Evolutionary conservation across 2,113 vertebrate genomes (phyloP).

Genomic region (Beaufortia kweichowensis): DNA sequence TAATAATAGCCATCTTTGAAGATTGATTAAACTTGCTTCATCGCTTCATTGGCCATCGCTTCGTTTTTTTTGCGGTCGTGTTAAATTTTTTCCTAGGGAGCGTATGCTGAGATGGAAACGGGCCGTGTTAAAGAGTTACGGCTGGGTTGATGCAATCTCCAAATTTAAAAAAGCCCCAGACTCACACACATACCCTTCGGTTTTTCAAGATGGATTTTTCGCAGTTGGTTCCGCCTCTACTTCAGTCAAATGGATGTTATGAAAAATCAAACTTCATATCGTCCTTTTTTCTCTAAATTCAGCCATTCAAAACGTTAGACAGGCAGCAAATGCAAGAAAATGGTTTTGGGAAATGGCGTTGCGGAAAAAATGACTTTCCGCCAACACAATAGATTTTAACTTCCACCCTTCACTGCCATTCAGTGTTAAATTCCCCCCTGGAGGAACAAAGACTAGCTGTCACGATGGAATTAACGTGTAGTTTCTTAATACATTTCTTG

Average conservation of each 20-base stretch:
- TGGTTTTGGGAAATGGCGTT: constrained; percentile 48
- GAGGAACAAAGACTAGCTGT: constrained; percentile 11
- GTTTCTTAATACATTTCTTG: neutral
- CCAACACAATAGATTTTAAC: constrained; percentile 44
- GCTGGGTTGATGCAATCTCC: constrained; percentile 62
- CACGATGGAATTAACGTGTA: neutral
- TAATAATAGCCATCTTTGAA: constrained; percentile 54
- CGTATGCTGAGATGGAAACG: constrained; percentile 26
- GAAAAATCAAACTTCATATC: constrained; percentile 66
- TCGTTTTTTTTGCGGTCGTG: constrained; percentile 11
- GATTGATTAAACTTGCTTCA: constrained; percentile 56
- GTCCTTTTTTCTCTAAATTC: constrained; percentile 56
- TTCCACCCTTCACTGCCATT: constrained; percentile 36
- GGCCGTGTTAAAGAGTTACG: constrained; percentile 53
- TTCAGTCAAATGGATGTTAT: constrained; percentile 66
- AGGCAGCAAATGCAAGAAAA: constrained; percentile 53
- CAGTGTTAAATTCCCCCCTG: constrained; percentile 10
- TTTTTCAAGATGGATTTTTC: constrained; percentile 60
- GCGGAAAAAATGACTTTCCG: constrained; percentile 39
- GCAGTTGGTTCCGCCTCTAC: constrained; percentile 64
- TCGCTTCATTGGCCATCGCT: constrained; percentile 50
- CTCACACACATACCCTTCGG: constrained; percentile 6
- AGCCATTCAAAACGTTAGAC: constrained; percentile 67
- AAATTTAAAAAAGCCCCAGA: constrained; percentile 67
- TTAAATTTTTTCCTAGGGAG: neutral